Evolutionary conservation across 2,113 vertebrate species (phyloP).

Genomic region (Trogon surrucura): DNA sequence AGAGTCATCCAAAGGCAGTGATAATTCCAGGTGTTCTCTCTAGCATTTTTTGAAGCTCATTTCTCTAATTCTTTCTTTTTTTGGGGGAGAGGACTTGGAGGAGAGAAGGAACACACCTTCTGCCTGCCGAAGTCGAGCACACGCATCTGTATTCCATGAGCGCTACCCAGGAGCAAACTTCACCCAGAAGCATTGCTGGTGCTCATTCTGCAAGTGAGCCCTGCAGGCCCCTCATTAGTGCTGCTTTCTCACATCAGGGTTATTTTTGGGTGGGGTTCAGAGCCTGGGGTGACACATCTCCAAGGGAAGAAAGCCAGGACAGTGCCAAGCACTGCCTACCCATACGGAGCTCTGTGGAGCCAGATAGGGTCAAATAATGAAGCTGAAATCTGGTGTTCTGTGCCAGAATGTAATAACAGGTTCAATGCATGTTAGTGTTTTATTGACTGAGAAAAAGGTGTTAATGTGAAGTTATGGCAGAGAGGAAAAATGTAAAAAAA

Average conservation of each 20-base stretch:
- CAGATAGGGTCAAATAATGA: neutral
- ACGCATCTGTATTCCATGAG: neutral
- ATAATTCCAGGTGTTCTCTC: neutral
- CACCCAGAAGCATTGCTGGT: neutral
- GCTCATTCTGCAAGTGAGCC: accelerated
- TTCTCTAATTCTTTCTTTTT: neutral
- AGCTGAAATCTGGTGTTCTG: neutral
- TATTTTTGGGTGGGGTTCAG: neutral
- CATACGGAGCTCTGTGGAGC: neutral
- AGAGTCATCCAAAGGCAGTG: neutral
- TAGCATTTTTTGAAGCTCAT: neutral
- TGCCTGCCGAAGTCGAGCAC: neutral
- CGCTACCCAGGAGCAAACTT: neutral
- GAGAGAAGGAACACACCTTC: neutral
- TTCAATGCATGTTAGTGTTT: neutral
- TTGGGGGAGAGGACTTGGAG: neutral
- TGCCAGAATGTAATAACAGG: neutral
- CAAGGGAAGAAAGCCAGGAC: neutral
- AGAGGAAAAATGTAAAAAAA: neutral
- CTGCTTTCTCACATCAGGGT: neutral
- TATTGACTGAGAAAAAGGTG: neutral
- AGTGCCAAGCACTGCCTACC: neutral
- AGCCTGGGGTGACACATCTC: neutral
- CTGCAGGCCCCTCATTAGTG: neutral
- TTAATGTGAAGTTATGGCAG: neutral